Conservation (phyloP, 2,113 vertebrate genomes). For the Danio rerio region GRCz12tu NC_133192.1:23997501-23998000, state of each 20-base stretch:
- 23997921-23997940: constrained; percentile 93
- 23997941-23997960: constrained; percentile 90
- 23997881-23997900: constrained; percentile 97
- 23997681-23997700: background rate
- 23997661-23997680: background rate
- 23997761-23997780: background rate
- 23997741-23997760: background rate
- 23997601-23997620: no score
- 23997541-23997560: no score
- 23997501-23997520: no score
- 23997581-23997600: no score
- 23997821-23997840: constrained; percentile 9
- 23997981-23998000: constrained; percentile 90
- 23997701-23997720: background rate
- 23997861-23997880: constrained; percentile 99
- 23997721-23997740: background rate
- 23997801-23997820: constrained; percentile 40
- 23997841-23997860: constrained; percentile 83
- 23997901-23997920: constrained; percentile 98
- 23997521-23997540: no score
- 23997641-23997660: background rate
- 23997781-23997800: background rate
- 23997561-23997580: no score
- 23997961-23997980: constrained; percentile 85
- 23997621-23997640: background rate